Base-by-base conservation (phyloP, 2,113 vertebrate species). In the Rhinoderma darwinii region DNA sequence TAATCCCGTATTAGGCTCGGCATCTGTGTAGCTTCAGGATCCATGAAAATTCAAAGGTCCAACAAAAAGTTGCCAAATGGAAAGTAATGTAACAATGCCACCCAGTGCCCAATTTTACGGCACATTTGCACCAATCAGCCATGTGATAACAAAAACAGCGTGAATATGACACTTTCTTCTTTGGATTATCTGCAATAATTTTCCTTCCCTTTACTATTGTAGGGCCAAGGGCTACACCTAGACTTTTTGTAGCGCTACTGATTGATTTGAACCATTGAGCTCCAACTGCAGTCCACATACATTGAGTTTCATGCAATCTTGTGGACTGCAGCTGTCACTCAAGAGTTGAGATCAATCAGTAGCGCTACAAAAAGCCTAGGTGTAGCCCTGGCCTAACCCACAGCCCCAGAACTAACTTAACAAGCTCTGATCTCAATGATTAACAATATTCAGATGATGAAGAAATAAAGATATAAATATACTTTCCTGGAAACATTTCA, bases 401-500 rank as follows among this genome's bases (percentile, higher is more conserved):
- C 20, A 54, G 18, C 35, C 43, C 86, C 41, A 88, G 91, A 44
- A 91, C 88, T 73, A 82, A 86, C 91, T 91, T 92, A 93, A 91
- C 92, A 92, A 94, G 93, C 92, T 91, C 90, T 86, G 91, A 89
- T 86, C 86, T 90, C 89, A 89, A 90, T 91, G 92, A 95, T 92
- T 92, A 94, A 93, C 91, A 90, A 92, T 91, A 92, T 91, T 94
- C 93, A 90, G 91, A 91, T 93, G 93, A 94, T 93, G 88, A 93
- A 93, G 92, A 94, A 92, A 93, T 91, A 88, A 82, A 85, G 93
- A 91, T 95, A 95, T 95, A 95, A 95, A 96, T 95, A 96, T 93
- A 93, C 94, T 94, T 95, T 95, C 94, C 94, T 93, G 93, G 93
- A 94, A 93, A 91, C 90, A 89, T 90, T 93, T 93, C 93, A 95